phyloP scores from a whole-genome alignment of 2,113 vertebrate genomes.

The Psilopogon haemacephalus region DNA sequence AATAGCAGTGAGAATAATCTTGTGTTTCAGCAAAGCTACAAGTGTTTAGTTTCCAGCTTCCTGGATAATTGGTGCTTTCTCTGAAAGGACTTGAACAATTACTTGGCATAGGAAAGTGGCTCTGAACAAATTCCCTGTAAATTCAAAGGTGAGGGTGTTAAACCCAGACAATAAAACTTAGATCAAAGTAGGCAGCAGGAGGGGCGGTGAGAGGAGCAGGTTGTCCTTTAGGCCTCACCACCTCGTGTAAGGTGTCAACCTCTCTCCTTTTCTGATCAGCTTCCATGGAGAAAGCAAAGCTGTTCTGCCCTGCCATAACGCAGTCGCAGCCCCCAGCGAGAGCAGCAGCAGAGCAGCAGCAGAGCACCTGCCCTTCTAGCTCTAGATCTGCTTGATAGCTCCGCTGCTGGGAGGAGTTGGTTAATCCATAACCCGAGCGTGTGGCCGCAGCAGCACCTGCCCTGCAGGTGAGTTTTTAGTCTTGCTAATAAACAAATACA shows the following conservation, averaged over 20 bases:
- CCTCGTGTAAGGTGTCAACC: constrained; percentile 17
- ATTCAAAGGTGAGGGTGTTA: constrained; percentile 60
- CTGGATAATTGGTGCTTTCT: constrained; percentile 64
- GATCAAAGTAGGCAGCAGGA: constrained; percentile 68
- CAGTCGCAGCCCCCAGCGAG: constrained; percentile 8
- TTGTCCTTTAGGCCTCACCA: constrained; percentile 36
- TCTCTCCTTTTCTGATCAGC: constrained; percentile 53
- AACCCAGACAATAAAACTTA: constrained; percentile 53
- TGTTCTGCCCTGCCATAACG: constrained; percentile 62
- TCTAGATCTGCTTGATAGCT: constrained; percentile 9
- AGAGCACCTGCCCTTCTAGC: constrained; percentile 58
- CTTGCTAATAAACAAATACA: not conserved
- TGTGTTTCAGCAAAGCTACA: constrained; percentile 46
- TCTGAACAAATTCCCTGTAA: constrained; percentile 7
- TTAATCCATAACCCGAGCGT: constrained; percentile 65
- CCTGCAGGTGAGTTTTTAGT: constrained; percentile 53
- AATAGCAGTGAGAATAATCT: constrained; percentile 31
- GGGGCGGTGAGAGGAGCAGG: constrained; percentile 1
- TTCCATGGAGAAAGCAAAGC: constrained; percentile 51
- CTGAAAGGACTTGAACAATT: constrained; percentile 50
- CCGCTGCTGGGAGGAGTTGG: constrained; percentile 21
- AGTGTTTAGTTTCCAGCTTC: constrained; percentile 46
- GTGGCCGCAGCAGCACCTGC: constrained; percentile 66
- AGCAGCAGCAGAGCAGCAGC: not conserved
- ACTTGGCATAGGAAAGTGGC: not conserved